A percentile compares a stretch with the other conserved stretches of the same genome.
phyloP scores from a whole-genome alignment of 1,140 invertebrate species.

The Drosophila bocqueti region DNA sequence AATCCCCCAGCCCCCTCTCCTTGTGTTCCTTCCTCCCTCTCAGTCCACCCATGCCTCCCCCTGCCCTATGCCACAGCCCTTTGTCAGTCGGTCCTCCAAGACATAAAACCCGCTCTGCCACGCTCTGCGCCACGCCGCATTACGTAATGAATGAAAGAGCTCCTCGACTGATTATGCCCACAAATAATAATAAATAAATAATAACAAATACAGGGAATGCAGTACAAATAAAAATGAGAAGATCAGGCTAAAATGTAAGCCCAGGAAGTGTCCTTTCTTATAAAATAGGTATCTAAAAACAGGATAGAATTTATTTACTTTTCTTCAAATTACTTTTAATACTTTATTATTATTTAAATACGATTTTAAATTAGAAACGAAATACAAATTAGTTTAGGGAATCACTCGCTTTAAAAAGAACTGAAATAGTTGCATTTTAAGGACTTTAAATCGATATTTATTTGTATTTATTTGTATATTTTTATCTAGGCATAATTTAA shows the following conservation, averaged over 20 bases:
- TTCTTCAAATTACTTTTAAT: background rate
- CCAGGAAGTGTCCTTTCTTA: no score
- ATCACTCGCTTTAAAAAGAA: no score
- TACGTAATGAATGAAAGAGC: constrained; percentile 72
- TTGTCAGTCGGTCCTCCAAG: constrained; percentile 26
- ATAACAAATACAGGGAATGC: constrained; percentile 5
- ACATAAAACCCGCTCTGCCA: constrained; percentile 47
- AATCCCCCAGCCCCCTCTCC: background rate
- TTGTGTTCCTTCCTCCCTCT: background rate
- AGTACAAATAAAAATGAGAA: background rate
- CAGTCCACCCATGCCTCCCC: background rate
- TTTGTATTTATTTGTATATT: no score
- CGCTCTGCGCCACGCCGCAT: constrained; percentile 41
- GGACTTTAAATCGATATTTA: no score
- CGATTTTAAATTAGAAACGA: background rate
- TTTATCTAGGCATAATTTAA: no score
- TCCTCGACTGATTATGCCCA: constrained; percentile 62
- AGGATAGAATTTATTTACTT: background rate
- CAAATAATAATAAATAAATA: constrained; percentile 20
- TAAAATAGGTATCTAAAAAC: no score
- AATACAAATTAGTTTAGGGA: background rate
- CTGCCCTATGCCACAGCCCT: background rate
- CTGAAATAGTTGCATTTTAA: no score
- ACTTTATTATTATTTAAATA: background rate
- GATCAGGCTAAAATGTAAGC: no score